Percentiles rank a stretch among this genome's conserved stretches.
phyloP scores from a whole-genome alignment of 2,888 invertebrate genomes.

The Athrips mouffetella region DNA sequence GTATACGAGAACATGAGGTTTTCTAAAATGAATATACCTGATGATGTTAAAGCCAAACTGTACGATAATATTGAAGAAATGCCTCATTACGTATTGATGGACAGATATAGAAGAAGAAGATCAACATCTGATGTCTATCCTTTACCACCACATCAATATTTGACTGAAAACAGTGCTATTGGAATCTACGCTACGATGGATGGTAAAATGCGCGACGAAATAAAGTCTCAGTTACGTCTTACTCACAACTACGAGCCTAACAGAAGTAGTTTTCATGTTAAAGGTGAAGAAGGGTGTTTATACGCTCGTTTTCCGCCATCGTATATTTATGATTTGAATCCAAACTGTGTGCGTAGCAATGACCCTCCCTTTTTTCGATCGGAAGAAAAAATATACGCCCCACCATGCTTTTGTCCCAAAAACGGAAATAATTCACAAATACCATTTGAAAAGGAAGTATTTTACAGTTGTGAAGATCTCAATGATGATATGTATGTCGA shows the following conservation, averaged over 20 bases:
- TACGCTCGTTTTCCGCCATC: slow-evolving; percentile 37
- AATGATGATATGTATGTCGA: slow-evolving; percentile 31
- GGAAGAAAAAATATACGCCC: slow-evolving; percentile 36
- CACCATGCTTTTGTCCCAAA: slow-evolving; percentile 52
- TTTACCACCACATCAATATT: not conserved
- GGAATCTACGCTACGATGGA: slow-evolving; percentile 19
- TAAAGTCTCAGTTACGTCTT: not conserved
- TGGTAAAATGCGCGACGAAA: not conserved
- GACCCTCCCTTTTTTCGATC: slow-evolving; percentile 46
- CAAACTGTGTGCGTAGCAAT: slow-evolving; percentile 31
- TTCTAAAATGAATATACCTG: slow-evolving; percentile 33
- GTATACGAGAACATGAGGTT: slow-evolving; percentile 22
- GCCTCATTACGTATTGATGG: slow-evolving; percentile 17
- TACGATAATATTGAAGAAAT: slow-evolving; percentile 6
- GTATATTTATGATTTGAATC: slow-evolving; percentile 48
- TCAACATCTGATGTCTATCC: slow-evolving; percentile 31
- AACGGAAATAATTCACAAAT: slow-evolving; percentile 24
- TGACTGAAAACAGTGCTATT: not conserved
- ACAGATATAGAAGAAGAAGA: slow-evolving; percentile 18
- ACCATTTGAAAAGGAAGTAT: slow-evolving; percentile 24
- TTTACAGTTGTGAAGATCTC: slow-evolving; percentile 43
- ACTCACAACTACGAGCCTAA: slow-evolving; percentile 1
- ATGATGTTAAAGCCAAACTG: slow-evolving; percentile 41
- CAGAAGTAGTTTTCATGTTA: slow-evolving; percentile 38
- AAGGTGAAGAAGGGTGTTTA: slow-evolving; percentile 47